Percentiles rank a stretch among this genome's conserved stretches.
phyloP scores from a whole-genome alignment of 2,888 invertebrate genomes.

The Netelia melanura region DNA sequence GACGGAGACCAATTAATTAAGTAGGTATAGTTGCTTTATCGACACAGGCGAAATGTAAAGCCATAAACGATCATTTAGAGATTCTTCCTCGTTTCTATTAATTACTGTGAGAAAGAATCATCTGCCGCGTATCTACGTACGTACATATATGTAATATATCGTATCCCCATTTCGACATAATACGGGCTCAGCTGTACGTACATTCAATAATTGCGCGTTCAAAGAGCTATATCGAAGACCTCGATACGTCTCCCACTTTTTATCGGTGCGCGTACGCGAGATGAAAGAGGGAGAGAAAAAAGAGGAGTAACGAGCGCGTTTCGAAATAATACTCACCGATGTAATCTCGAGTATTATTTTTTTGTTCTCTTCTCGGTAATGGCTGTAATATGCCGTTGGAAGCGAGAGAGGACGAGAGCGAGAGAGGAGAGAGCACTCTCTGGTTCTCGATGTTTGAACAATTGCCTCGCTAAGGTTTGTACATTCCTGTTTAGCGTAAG shows the following conservation, averaged over 20 bases:
- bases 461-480: conserved; percentile 17
- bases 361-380: conserved; percentile 19
- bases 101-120: conserved; percentile 59
- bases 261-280: conserved; percentile 5
- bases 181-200: neutral
- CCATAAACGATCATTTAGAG: conserved; percentile 14
- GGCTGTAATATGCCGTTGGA: neutral
- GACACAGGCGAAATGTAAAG: too few species aligned
- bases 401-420: neutral
- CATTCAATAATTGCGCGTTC: conserved; percentile 45
- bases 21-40: too few species aligned
- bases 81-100: conserved; percentile 56
- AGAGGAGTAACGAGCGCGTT: conserved; percentile 31
- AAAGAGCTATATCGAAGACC: conserved; percentile 45
- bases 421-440: neutral
- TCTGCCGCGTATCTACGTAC: neutral
- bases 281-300: neutral
- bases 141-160: neutral
- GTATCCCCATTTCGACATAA: conserved; percentile 56
- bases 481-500: too few species aligned
- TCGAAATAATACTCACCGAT: conserved; percentile 35
- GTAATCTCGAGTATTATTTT: conserved; percentile 13
- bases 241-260: conserved; percentile 43
- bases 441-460: conserved; percentile 48
- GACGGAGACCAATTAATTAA: too few species aligned